Base-by-base conservation (phyloP, 1,140 invertebrate species). In the Steinernema khuongi region DNA sequence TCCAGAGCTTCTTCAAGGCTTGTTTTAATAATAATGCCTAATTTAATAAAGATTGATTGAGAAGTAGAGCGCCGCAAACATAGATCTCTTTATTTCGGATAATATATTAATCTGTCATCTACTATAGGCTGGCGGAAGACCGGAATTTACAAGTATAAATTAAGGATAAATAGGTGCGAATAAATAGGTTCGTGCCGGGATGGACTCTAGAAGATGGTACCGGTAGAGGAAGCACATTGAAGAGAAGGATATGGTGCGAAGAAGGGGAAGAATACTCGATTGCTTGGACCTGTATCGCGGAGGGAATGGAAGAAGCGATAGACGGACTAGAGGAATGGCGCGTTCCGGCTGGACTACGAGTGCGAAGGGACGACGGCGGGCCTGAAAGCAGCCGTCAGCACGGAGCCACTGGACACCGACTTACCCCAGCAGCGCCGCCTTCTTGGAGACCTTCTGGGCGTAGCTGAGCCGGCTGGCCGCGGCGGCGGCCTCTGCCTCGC, bases 401-500 rank as follows among this genome's bases (percentile, higher is more conserved):
- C n/a, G n/a, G n/a, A n/a, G n/a, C n/a, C n/a, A n/a, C n/a, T n/a
- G n/a, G n/a, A n/a, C n/a, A n/a, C n/a, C 36, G 50, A 22, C 50
- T 60, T 22, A 60, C 50, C 22, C 26, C 2, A 22, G 14, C 7
- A 60, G 22, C 50, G 50, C 50, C 7, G 50, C 50, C 50, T 60
- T 60, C 50, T 22, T 7, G 7, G 11, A 11, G 50, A 60, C 50
- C 14, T 4, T 60, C 50, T 60, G 50, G 7, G 50, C 50, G 50
- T 60, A 60, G 50, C 50, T 60, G 50, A 11, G 26, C 26, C 50
- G 14, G 50, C 22, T 60, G 50, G 50, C 50, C 4, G 50, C 50
- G 4, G 50, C 50, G 50, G 50, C 50, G 50, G 50, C 60, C 26
- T 78, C 75, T 29, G 43, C 43, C 60, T 77, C 70, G n/a, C 67